Evolutionary conservation across 2,113 vertebrate genomes (phyloP).

Genomic region (Cheirogaleus medius): DNA sequence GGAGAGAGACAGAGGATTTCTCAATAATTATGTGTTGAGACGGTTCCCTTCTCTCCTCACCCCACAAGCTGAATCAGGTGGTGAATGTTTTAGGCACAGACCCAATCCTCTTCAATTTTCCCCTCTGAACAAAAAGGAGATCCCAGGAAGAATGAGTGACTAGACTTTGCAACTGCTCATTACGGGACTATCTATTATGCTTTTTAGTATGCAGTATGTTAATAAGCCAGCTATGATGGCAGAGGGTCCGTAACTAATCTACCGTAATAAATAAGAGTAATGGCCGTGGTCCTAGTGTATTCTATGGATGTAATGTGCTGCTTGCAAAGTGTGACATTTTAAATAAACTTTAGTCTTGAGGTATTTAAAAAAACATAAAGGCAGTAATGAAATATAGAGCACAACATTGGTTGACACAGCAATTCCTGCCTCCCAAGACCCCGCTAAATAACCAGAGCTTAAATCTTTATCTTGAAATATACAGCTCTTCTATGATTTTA

Average conservation of each 20-base stretch:
- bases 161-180: conserved; percentile 29
- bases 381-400: conserved; percentile 66
- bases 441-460: conserved; percentile 58
- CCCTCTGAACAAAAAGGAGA: neutral
- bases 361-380: conserved; percentile 73
- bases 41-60: neutral
- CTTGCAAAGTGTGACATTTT: conserved; percentile 63
- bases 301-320: conserved; percentile 10
- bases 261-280: conserved; percentile 46
- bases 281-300: neutral
- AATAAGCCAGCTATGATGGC: conserved; percentile 39
- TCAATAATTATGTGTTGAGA: neutral
- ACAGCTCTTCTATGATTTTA: conserved; percentile 63
- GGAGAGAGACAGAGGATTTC: neutral
- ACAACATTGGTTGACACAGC: conserved; percentile 58
- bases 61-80: neutral
- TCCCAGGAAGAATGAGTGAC: conserved; percentile 14
- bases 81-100: neutral
- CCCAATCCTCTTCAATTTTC: neutral
- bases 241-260: conserved; percentile 55
- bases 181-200: neutral
- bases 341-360: conserved; percentile 71
- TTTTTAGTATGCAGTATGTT: conserved; percentile 54
- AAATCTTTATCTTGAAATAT: conserved; percentile 66
- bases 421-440: conserved; percentile 50